Evolutionary conservation across 2,113 vertebrate genomes (phyloP).

Genomic region (Rostratula benghalensis): DNA sequence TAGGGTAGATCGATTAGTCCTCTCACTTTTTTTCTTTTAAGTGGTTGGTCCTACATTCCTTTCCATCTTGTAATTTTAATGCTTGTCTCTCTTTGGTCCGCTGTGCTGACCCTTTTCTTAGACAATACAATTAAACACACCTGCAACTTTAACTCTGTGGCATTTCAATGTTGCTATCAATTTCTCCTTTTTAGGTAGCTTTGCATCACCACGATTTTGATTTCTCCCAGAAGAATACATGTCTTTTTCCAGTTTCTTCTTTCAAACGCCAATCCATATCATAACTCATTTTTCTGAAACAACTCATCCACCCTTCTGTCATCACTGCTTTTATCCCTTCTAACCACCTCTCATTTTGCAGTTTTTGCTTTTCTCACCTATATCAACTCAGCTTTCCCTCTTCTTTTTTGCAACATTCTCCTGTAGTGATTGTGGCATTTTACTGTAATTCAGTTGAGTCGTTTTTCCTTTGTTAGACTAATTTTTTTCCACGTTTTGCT

Average conservation of each 20-base stretch:
- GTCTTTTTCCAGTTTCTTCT: background rate
- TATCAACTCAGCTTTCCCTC: background rate
- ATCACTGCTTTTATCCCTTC: background rate
- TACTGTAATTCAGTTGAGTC: background rate
- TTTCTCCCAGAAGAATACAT: background rate
- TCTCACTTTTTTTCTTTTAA: background rate
- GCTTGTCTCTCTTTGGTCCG: background rate
- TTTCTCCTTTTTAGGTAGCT: background rate
- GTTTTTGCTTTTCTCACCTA: background rate
- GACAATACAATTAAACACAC: background rate
- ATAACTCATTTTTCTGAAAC: background rate
- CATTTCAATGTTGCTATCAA: background rate
- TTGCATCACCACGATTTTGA: background rate
- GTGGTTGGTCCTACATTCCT: background rate
- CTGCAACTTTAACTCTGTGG: background rate
- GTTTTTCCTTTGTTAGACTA: background rate
- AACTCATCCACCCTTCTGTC: background rate
- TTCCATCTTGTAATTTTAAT: background rate
- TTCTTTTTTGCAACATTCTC: background rate
- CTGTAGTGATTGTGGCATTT: background rate
- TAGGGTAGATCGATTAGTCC: background rate
- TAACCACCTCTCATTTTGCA: background rate
- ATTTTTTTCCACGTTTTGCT: background rate
- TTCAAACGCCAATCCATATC: background rate
- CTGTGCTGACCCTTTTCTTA: background rate